phyloP scores from a whole-genome alignment of 2,888 invertebrate genomes.

The Tricholauxania praeusta region DNA sequence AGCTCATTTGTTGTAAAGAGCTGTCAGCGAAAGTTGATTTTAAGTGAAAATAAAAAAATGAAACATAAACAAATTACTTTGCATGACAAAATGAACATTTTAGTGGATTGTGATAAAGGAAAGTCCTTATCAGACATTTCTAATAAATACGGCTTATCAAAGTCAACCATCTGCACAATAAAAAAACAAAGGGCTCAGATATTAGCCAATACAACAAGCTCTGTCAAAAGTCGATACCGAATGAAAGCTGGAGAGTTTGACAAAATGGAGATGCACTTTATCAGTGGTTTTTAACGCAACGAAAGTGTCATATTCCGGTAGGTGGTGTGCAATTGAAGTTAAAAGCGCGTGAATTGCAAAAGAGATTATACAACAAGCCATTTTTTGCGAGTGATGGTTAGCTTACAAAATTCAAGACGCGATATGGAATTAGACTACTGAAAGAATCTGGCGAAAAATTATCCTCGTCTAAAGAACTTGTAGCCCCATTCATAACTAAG shows the following conservation, averaged over 20 bases:
- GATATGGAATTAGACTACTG: constrained; percentile 27
- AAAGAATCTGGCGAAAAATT: constrained; percentile 31
- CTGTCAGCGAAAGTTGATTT: no score
- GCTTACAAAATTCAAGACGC: constrained; percentile 28
- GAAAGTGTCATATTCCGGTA: constrained; percentile 24
- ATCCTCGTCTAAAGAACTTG: constrained; percentile 5
- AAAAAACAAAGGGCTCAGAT: background rate
- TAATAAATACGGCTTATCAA: no score
- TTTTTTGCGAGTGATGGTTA: constrained; percentile 31
- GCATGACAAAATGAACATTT: no score
- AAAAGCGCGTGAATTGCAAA: constrained; percentile 18
- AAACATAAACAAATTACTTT: no score
- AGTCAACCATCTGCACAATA: no score
- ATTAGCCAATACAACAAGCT: no score
- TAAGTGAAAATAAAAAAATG: no score
- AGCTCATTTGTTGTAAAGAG: no score
- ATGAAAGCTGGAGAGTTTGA: background rate
- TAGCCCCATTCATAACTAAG: background rate
- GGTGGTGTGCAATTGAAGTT: background rate
- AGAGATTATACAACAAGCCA: constrained; percentile 10
- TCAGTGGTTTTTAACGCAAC: constrained; percentile 24
- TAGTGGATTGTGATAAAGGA: no score
- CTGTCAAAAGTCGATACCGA: no score
- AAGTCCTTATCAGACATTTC: no score
- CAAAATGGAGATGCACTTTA: constrained; percentile 13